Percentiles rank a stretch among this genome's conserved stretches.
These are phyloP conservation scores for Sakesphorus luctuosus DNA, from an alignment of 2,113 vertebrate species.

Conservation along the genomic window DNA sequence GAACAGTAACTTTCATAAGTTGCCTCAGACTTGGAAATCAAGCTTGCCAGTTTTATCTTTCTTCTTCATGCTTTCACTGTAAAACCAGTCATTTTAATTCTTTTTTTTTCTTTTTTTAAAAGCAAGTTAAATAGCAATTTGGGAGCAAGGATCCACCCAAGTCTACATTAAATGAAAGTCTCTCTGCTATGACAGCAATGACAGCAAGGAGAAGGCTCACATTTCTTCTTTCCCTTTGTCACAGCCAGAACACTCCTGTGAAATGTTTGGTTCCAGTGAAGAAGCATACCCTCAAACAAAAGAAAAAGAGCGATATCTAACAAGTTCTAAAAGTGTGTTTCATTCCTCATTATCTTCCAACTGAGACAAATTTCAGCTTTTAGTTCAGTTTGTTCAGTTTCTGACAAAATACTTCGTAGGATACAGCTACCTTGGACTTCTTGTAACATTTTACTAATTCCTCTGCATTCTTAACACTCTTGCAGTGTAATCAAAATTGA, in stretches of 20 bases:
- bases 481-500: background rate
- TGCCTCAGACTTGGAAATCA: background rate
- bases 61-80: background rate
- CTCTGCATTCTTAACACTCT: background rate
- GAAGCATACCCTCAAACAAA: background rate
- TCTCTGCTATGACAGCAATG: accelerated
- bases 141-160: background rate
- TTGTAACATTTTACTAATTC: background rate
- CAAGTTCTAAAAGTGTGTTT: background rate
- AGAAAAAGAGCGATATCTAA: background rate
- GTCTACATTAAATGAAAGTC: background rate
- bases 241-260: background rate
- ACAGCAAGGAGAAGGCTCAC: background rate
- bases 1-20: background rate
- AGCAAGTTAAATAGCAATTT: background rate
- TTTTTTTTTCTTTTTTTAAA: background rate
- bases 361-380: background rate
- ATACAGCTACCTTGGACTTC: background rate
- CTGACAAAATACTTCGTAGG: background rate
- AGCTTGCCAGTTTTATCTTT: background rate
- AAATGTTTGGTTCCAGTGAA: background rate
- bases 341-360: background rate
- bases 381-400: background rate
- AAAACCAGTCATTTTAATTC: background rate
- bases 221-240: background rate